Base-by-base conservation (phyloP, 2,888 invertebrate species). In the Hecatera dysodea region DNA sequence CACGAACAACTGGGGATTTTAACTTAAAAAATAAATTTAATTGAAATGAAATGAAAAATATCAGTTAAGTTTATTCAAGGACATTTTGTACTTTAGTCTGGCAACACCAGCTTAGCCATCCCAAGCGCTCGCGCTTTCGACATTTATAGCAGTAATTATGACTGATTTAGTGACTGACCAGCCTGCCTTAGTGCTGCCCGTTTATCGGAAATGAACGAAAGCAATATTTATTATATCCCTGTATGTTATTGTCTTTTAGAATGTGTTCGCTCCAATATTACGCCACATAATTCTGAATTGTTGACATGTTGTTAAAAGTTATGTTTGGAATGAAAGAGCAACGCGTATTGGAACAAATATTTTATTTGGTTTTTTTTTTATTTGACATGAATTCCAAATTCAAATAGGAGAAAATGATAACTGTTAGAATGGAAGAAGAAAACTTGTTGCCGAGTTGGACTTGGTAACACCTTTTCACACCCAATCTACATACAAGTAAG, bases 71-170 rank as follows among this genome's bases (percentile, higher is more conserved):
- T 15, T 24, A 0, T 72, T 48, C 17, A 1, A 1, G 63, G 11
- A 27, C 12, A 6, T 33, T 52, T 53, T n/a, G 0, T 15, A 48
- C 4, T 1, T n/a, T 19, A 11, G 11, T 44, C 61, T 78, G 69
- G 70, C 79, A 75, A 74, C 84, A 52, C 70, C n/a, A 60, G 52
- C 46, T 70, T 53, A 69, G 61, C 76, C 75, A 82, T 66, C 77
- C 75, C 78, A 72, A 78, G 67, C 67, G 80, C 61, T 63, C 65
- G 67, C 78, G 67, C 65, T 75, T 71, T 72, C 66, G 72, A 72
- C 83, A 80, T 85, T 87, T 88, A 88, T 88, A 79, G 82, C 70
- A 60, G 87, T 86, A 89, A 89, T 89, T 87, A 89, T 86, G 79
- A 85, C 86, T 87, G 88, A 88, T 88, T 88, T 88, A 89, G 79